phyloP scores from a whole-genome alignment of 1,140 invertebrate genomes.

The Drosophila ficusphila region DNA sequence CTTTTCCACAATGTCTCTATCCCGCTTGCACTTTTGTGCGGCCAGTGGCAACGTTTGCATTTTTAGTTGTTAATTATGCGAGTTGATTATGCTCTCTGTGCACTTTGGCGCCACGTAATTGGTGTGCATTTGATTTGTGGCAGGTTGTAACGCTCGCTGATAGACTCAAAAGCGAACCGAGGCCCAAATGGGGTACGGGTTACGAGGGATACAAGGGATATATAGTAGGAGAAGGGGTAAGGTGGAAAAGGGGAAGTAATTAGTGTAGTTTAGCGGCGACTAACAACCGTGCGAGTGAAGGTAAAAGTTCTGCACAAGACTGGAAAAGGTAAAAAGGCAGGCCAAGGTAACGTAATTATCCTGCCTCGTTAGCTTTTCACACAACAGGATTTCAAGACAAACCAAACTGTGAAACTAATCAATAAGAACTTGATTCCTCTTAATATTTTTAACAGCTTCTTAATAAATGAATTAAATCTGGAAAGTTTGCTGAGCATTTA shows the following conservation, averaged over 20 bases:
- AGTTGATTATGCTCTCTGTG: slow-evolving; percentile 79
- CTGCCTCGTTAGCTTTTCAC: slow-evolving; percentile 8
- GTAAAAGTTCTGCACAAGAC: slow-evolving; percentile 53
- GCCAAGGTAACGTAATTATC: slow-evolving; percentile 35
- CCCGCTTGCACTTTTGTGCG: slow-evolving; percentile 24
- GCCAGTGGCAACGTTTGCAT: slow-evolving; percentile 53
- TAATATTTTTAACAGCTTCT: background rate
- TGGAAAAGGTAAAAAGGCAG: slow-evolving; percentile 37
- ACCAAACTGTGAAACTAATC: background rate
- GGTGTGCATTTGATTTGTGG: slow-evolving; percentile 81
- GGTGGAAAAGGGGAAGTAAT: slow-evolving; percentile 79
- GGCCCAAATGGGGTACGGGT: background rate
- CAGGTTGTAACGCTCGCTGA: slow-evolving; percentile 68
- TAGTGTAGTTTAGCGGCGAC: slow-evolving; percentile 74
- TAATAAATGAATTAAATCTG: background rate
- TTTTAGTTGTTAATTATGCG: slow-evolving; percentile 82
- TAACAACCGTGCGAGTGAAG: slow-evolving; percentile 54
- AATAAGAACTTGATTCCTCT: too few relatives aligned
- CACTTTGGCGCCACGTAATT: slow-evolving; percentile 78
- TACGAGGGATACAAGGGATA: too few relatives aligned
- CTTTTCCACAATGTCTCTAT: slow-evolving; percentile 8
- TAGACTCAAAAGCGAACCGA: slow-evolving; percentile 39
- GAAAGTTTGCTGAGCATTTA: too few relatives aligned
- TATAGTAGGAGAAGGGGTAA: too few relatives aligned
- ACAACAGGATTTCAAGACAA: background rate